These are phyloP conservation scores for Exocentrus adspersus DNA, from an alignment of 2,888 invertebrate species.

Conservation along the genomic window DNA sequence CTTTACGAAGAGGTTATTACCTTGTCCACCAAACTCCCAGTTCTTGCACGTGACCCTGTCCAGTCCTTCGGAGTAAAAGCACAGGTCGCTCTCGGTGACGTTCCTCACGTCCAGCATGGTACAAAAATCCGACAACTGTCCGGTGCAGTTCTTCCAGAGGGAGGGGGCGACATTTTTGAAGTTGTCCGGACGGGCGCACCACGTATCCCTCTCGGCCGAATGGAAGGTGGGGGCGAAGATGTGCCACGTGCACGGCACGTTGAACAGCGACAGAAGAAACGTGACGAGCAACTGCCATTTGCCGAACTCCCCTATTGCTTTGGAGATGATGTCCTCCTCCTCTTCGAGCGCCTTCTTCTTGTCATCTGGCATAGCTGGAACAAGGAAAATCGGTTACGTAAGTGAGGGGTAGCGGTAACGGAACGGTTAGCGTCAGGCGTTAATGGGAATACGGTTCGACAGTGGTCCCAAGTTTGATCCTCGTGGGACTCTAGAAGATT, in stretches of 20 bases:
- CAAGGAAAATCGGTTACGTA: slow-evolving; percentile 18
- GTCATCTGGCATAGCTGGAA: slow-evolving; percentile 50
- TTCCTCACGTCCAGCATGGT: slow-evolving; percentile 65
- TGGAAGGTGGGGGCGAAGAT: slow-evolving; percentile 81
- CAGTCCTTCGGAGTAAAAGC: slow-evolving; percentile 36
- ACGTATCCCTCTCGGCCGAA: slow-evolving; percentile 73
- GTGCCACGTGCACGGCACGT: slow-evolving; percentile 84
- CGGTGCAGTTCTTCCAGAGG: slow-evolving; percentile 75
- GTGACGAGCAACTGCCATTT: slow-evolving; percentile 81
- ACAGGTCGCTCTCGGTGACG: slow-evolving; percentile 52
- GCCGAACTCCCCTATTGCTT: slow-evolving; percentile 78
- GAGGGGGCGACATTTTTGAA: slow-evolving; percentile 65
- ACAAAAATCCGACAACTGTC: slow-evolving; percentile 69
- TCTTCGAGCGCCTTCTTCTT: slow-evolving; percentile 46
- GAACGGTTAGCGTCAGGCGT: too few relatives aligned
- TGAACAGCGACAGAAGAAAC: slow-evolving; percentile 78
- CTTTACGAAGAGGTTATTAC: too few relatives aligned
- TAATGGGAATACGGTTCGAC: too few relatives aligned
- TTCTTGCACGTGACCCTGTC: slow-evolving; percentile 50
- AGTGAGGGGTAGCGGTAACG: too few relatives aligned
- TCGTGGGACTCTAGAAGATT: too few relatives aligned
- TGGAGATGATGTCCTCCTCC: slow-evolving; percentile 71
- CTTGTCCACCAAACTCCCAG: slow-evolving; percentile 60
- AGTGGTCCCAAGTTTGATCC: too few relatives aligned
- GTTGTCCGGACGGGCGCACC: slow-evolving; percentile 74